These are phyloP conservation scores for Furnarius figulus DNA, from an alignment of 2,113 vertebrate species.

Conservation along the genomic window DNA sequence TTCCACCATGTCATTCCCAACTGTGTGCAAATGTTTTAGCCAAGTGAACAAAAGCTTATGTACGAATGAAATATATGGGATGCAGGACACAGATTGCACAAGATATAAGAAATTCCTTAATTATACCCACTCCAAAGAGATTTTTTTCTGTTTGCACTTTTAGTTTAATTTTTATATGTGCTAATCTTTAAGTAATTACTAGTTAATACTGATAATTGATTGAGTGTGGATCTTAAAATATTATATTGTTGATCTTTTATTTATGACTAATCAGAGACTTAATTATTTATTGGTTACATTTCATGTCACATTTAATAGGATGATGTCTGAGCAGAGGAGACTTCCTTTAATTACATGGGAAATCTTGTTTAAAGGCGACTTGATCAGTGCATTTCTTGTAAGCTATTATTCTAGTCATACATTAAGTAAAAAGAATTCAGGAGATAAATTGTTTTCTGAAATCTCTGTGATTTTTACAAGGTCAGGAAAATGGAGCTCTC, in stretches of 20 bases:
- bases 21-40: neutral
- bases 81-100: neutral
- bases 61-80: neutral
- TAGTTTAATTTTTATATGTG: neutral
- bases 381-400: neutral
- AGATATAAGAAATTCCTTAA: neutral
- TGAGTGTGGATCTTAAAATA: neutral
- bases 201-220: neutral
- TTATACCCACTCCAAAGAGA: neutral
- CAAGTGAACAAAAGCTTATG: neutral
- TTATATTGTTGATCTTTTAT: constrained; percentile 32
- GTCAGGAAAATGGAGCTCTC: neutral
- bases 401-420: neutral
- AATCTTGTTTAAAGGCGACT: neutral
- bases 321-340: neutral
- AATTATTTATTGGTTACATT: constrained; percentile 43
- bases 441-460: neutral
- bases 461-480: neutral
- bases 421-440: neutral
- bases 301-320: constrained; percentile 19
- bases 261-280: constrained; percentile 10
- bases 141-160: neutral
- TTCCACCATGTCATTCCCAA: neutral
- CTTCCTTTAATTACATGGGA: neutral
- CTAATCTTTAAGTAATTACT: constrained; percentile 12